Percentiles rank a stretch among this genome's conserved stretches.
These are phyloP conservation scores for Momotus momota DNA, from an alignment of 2,797 vertebrate species.

Conservation along the genomic window DNA sequence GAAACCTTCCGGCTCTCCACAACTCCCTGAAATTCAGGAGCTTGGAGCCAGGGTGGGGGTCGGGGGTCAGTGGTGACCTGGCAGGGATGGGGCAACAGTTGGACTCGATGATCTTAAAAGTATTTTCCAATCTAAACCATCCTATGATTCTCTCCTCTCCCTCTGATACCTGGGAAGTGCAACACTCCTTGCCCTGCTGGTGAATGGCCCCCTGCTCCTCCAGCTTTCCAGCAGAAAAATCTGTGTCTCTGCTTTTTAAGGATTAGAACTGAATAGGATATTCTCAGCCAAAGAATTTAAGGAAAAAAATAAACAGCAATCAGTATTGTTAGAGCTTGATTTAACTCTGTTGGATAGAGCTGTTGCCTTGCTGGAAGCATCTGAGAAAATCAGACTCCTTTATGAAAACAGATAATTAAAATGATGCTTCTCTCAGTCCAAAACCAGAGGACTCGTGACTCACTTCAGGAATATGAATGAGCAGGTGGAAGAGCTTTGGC, in stretches of 20 bases:
- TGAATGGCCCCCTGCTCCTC: background rate
- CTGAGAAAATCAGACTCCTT: background rate
- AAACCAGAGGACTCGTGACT: background rate
- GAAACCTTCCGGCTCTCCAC: background rate
- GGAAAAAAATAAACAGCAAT: background rate
- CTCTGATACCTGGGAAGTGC: fast-evolving
- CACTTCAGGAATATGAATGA: background rate
- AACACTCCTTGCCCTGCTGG: fast-evolving
- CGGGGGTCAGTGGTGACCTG: background rate
- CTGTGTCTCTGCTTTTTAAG: background rate
- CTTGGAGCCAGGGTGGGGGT: background rate
- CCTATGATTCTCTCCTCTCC: too few species aligned
- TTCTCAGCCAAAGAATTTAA: background rate
- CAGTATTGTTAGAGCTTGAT: background rate
- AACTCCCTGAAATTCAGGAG: background rate
- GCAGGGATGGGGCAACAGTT: background rate
- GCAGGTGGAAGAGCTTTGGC: background rate
- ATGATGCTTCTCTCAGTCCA: background rate
- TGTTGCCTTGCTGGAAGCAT: background rate
- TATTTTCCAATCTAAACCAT: background rate
- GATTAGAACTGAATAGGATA: background rate
- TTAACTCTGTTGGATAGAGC: background rate
- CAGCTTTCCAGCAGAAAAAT: background rate
- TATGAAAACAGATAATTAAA: background rate
- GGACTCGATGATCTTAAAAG: background rate